These are phyloP conservation scores for Coelopa frigida DNA, from an alignment of 1,140 invertebrate genomes.

Conservation along the genomic window DNA sequence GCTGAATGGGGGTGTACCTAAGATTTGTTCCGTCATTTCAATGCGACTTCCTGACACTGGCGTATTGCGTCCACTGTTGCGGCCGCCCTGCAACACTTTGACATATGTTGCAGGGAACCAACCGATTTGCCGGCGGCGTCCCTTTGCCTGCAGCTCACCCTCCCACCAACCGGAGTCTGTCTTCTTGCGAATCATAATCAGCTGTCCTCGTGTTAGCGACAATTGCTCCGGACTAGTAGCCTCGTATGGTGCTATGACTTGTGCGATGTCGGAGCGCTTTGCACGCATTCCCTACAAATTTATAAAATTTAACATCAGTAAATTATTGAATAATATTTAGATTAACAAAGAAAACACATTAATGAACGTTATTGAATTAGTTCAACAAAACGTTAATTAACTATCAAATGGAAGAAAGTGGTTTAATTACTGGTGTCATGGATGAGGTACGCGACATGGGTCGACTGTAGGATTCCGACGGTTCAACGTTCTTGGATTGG, in stretches of 20 bases:
- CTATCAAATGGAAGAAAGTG: background rate
- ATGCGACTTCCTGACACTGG: slow-evolving; percentile 51
- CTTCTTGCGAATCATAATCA: slow-evolving; percentile 94
- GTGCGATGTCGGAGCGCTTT: slow-evolving; percentile 82
- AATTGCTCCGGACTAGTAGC: slow-evolving; percentile 86
- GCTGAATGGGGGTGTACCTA: too few relatives aligned
- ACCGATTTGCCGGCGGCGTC: slow-evolving; percentile 89
- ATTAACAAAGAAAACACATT: background rate
- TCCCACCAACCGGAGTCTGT: slow-evolving; percentile 98
- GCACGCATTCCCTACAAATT: slow-evolving; percentile 45
- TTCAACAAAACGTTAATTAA: background rate
- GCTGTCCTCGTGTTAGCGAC: slow-evolving; percentile 81
- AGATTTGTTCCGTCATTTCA: slow-evolving; percentile 48
- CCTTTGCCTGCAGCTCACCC: slow-evolving; percentile 94
- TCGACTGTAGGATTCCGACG: slow-evolving; percentile 41
- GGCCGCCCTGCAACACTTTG: slow-evolving; percentile 65
- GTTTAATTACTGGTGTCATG: slow-evolving; percentile 45
- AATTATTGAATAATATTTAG: background rate
- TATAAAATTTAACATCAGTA: slow-evolving; percentile 1
- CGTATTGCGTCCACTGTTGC: slow-evolving; percentile 64
- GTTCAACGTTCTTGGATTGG: slow-evolving; percentile 41
- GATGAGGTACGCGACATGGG: slow-evolving; percentile 45
- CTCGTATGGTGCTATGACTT: slow-evolving; percentile 81
- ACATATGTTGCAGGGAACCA: slow-evolving; percentile 98
- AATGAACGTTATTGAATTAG: background rate